Evolutionary conservation across 2,797 vertebrate genomes (phyloP).

Genomic region (Cheirogaleus major): DNA sequence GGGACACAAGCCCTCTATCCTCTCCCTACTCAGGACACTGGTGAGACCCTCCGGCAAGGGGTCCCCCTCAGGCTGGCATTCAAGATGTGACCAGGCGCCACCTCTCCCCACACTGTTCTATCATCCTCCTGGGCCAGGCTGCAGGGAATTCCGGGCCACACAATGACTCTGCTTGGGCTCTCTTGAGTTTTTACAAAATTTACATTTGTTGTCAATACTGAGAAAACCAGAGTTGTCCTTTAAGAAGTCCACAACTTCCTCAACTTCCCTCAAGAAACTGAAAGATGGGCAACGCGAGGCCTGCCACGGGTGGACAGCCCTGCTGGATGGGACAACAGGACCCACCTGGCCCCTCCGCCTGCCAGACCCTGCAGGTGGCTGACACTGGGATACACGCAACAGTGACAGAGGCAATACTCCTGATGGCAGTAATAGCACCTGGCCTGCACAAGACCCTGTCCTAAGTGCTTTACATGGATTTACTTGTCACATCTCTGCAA

Average conservation of each 20-base stretch:
- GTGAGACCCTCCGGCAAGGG: background rate
- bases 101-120: background rate
- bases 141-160: background rate
- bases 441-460: background rate
- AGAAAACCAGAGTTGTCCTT: background rate
- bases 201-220: background rate
- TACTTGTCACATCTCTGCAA: background rate
- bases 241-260: background rate
- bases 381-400: accelerated
- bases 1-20: accelerated
- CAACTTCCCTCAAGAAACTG: background rate
- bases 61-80: background rate
- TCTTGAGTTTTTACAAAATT: background rate
- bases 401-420: accelerated
- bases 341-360: background rate
- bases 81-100: background rate
- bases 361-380: accelerated
- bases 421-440: background rate
- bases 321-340: accelerated
- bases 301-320: background rate
- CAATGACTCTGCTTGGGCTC: background rate
- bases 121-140: background rate
- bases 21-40: background rate
- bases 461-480: background rate
- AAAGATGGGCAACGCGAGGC: background rate